Percentiles rank a stretch among this genome's conserved stretches.
Evolutionary conservation across 2,113 vertebrate genomes (phyloP).

Genomic region (Rhodinocichla rosea): DNA sequence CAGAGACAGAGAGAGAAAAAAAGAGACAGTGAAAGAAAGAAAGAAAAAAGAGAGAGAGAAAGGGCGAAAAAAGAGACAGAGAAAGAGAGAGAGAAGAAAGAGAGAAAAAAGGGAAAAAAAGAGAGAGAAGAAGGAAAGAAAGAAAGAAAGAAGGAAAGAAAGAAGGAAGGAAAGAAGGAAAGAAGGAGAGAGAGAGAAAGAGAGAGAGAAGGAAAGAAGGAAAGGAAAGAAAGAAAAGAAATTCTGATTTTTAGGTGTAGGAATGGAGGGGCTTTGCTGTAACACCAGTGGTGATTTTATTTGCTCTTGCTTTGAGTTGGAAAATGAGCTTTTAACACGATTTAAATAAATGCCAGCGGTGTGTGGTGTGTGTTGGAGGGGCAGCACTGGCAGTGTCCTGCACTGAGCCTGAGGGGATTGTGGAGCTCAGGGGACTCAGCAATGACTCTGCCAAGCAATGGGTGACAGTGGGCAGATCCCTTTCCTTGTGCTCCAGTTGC

Average conservation of each 20-base stretch:
- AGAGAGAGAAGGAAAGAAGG: fast-evolving
- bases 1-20: background rate
- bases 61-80: no score
- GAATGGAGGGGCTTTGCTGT: background rate
- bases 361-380: background rate
- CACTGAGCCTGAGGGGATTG: background rate
- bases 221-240: no score
- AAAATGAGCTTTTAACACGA: background rate
- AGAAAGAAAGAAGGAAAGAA: no score
- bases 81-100: fast-evolving
- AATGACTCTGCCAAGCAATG: fast-evolving
- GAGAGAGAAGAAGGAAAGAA: no score
- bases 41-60: fast-evolving
- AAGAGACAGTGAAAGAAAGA: background rate
- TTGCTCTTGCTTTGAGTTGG: background rate
- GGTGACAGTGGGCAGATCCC: background rate
- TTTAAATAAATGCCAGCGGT: background rate
- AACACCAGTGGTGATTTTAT: background rate
- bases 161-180: fast-evolving
- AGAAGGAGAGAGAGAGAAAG: fast-evolving
- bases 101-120: fast-evolving
- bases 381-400: background rate
- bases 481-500: background rate
- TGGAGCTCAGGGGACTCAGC: background rate
- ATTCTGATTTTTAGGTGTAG: background rate